phyloP scores from a whole-genome alignment of 2,888 invertebrate genomes.

The Hedychridium roseum region DNA sequence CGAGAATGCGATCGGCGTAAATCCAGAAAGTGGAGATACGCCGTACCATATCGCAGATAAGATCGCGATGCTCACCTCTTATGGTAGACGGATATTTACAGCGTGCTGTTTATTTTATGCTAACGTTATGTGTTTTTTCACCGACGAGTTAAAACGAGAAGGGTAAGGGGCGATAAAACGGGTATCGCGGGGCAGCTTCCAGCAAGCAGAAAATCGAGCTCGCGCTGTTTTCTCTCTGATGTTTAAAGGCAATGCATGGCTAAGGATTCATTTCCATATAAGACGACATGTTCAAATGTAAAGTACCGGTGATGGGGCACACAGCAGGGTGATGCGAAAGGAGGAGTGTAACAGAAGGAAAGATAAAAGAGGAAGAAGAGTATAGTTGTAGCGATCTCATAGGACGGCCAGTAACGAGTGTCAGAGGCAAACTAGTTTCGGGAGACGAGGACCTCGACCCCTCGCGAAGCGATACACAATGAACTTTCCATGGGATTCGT shows the following conservation, averaged over 20 bases:
- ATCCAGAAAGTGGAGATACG: too few relatives aligned
- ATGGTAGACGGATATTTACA: too few relatives aligned
- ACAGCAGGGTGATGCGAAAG: constrained; percentile 26
- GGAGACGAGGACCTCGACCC: too few relatives aligned
- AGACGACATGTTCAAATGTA: constrained; percentile 56
- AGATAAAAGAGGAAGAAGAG: constrained; percentile 23
- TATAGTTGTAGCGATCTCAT: too few relatives aligned
- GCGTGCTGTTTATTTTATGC: too few relatives aligned
- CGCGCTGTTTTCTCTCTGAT: constrained; percentile 19
- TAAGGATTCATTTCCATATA: constrained; percentile 56
- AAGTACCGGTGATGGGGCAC: constrained; percentile 35
- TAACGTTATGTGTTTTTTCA: too few relatives aligned
- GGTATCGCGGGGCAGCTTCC: constrained; percentile 25
- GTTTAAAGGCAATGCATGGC: constrained; percentile 41
- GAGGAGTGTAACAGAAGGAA: constrained; percentile 22
- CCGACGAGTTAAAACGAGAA: too few relatives aligned
- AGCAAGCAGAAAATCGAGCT: constrained; percentile 20
- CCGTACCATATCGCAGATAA: too few relatives aligned
- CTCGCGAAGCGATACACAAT: constrained; percentile 37
- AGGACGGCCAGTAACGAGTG: too few relatives aligned
- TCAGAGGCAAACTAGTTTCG: constrained; percentile 57
- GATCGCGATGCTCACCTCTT: too few relatives aligned
- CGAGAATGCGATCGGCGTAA: too few relatives aligned
- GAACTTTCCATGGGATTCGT: constrained; percentile 32
- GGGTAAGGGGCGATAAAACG: too few relatives aligned